Evolutionary conservation across 2,113 vertebrate species (phyloP), one percentile per base, ranked within the genome.

Genomic region (Acrocephalus kingi): DNA sequence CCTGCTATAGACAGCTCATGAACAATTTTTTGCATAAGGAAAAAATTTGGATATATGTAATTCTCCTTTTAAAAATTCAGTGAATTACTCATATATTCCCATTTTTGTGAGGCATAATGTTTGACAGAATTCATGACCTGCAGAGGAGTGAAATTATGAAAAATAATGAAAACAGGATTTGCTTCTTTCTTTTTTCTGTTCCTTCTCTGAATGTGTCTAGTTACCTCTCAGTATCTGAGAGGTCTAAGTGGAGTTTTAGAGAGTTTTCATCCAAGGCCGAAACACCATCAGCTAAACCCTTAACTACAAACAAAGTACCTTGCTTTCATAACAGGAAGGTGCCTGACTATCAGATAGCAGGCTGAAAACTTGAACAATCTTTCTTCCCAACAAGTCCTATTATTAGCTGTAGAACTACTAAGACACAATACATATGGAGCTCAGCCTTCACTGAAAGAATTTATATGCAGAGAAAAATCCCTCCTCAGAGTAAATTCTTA

Each of bases 381-480:
- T 84, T 87, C 25, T 66, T 62, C 30, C 30, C 18, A 37, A 6
- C 0, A 0, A 55, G 33, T 37, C 17, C 6, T n/a, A 30, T 85
- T 72, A 25, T 23, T 68, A 16, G 3, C 28, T 27, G 9, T 45
- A 22, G 49, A 54, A 52, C 25, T 61, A 56, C 19, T 19, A 33
- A 74, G 48, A 56, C 10, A 51, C 2, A 28, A 72, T 52, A 58
- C 2, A 7, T 28, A 21, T 17, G 8, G 11, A 74, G 7, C 12
- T 73, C 25, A 52, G n/a, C 21, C 23, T 62, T 3, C 20, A 21
- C 15, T 73, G 72, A 77, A 88, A 88, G 15, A 1, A 63, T 22
- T 63, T 35, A 68, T 17, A 25, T 2, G 2, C 12, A 88, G 28
- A 69, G 80, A 77, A 73, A 84, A 37, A 43, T 27, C 15, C 8